phyloP scores from a whole-genome alignment of 2,113 vertebrate species.

The Thryonomys swinderianus region DNA sequence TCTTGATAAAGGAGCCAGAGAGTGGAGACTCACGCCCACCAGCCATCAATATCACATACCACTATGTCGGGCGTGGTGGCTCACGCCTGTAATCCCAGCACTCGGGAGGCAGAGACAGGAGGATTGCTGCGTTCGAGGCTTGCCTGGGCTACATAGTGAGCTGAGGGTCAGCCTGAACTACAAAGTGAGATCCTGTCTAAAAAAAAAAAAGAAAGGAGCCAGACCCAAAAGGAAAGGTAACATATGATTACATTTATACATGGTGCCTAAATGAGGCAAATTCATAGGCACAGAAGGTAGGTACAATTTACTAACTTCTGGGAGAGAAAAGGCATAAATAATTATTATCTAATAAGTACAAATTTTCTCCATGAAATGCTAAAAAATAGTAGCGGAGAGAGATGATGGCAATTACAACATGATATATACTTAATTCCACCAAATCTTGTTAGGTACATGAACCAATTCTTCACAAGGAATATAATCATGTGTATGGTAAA shows the following conservation, averaged over 20 bases:
- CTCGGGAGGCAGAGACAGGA: no score
- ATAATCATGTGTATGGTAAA: not conserved
- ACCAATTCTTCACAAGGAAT: not conserved
- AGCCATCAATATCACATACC: no score
- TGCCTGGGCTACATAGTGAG: no score
- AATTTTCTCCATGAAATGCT: not conserved
- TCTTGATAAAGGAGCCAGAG: no score
- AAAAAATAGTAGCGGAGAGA: not conserved
- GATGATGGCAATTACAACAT: not conserved
- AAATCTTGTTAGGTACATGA: not conserved
- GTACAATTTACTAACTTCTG: not conserved
- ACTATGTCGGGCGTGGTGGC: no score
- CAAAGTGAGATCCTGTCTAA: no score
- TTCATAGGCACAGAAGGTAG: not conserved
- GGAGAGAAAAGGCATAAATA: not conserved
- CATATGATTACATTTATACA: not conserved
- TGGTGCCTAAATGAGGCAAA: not conserved
- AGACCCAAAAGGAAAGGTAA: not conserved
- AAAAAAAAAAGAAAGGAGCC: not conserved
- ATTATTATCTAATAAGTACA: not conserved
- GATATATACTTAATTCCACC: not conserved
- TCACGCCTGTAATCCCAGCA: no score
- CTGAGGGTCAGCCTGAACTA: no score
- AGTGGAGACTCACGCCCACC: no score
- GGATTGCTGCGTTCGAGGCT: no score